These are phyloP conservation scores for Anastatus disparis DNA, from an alignment of 1,140 invertebrate genomes.

Conservation along the genomic window DNA sequence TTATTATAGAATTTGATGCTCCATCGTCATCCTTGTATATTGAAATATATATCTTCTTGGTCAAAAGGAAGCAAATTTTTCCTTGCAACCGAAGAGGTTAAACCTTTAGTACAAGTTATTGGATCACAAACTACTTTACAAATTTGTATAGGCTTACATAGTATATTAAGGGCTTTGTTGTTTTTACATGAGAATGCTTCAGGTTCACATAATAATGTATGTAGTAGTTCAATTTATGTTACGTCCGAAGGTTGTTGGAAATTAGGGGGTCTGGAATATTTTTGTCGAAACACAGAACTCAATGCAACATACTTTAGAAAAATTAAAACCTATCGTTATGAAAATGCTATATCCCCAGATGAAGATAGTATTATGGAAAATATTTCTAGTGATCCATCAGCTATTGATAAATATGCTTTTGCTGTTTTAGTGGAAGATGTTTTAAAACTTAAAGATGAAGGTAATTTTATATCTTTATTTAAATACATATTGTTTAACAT, in stretches of 20 bases:
- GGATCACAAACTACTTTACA: constrained; percentile 75
- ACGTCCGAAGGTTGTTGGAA: constrained; percentile 84
- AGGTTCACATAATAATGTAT: constrained; percentile 85
- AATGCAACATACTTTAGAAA: constrained; percentile 75
- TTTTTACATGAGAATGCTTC: constrained; percentile 82
- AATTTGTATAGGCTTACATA: constrained; percentile 82
- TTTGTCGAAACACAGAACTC: constrained; percentile 77
- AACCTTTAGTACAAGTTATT: constrained; percentile 75
- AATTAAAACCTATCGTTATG: constrained; percentile 75
- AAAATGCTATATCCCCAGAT: constrained; percentile 76
- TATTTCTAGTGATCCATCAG: constrained; percentile 61
- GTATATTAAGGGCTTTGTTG: constrained; percentile 78
- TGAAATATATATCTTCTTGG: constrained; percentile 84
- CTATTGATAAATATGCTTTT: constrained; percentile 84
- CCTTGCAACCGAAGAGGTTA: constrained; percentile 81
- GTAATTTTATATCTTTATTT: constrained; percentile 55
- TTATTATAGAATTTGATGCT: constrained; percentile 78
- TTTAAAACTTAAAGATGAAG: constrained; percentile 71
- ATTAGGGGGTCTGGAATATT: constrained; percentile 82
- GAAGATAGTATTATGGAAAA: constrained; percentile 70
- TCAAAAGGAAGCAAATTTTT: constrained; percentile 77
- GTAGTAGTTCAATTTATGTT: constrained; percentile 82
- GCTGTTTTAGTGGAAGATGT: constrained; percentile 81
- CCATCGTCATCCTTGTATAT: constrained; percentile 82
- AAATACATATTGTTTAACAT: neutral